Evolutionary conservation across 2,888 invertebrate genomes (phyloP).

Genomic region (Nephrotoma appendiculata): DNA sequence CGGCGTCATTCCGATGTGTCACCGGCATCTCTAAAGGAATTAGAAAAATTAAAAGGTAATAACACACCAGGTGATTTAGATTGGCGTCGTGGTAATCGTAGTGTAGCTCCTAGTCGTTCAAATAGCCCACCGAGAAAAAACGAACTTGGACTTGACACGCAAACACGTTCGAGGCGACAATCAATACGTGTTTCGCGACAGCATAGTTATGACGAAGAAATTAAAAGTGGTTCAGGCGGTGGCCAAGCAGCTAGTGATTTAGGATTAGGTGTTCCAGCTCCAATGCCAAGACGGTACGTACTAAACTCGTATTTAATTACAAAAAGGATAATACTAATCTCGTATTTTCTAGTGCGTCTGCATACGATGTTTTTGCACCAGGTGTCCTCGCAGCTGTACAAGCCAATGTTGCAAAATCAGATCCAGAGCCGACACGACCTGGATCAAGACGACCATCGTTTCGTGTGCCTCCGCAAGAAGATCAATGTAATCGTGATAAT

Average conservation of each 20-base stretch:
- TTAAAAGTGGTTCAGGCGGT: conserved; percentile 30
- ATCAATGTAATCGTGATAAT: conserved; percentile 32
- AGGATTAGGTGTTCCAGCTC: conserved; percentile 52
- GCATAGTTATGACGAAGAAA: conserved; percentile 74
- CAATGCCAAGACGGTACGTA: conserved; percentile 53
- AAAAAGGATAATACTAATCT: background rate
- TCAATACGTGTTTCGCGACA: conserved; percentile 51
- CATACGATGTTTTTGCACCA: conserved; percentile 69
- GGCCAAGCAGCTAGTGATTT: conserved; percentile 31
- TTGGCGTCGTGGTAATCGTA: conserved; percentile 39
- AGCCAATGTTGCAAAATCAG: conserved; percentile 23
- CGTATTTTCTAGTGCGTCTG: conserved; percentile 45
- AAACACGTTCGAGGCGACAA: conserved; percentile 39
- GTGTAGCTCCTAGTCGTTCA: conserved; percentile 46
- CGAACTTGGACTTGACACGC: conserved; percentile 26
- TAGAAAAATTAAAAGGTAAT: conserved; percentile 71
- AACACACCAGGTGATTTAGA: conserved; percentile 39
- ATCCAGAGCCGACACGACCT: conserved; percentile 28
- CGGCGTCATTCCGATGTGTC: conserved; percentile 76
- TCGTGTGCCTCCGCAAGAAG: conserved; percentile 41
- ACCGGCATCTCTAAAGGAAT: conserved; percentile 70
- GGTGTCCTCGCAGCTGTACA: conserved; percentile 35
- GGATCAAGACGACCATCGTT: conserved; percentile 47
- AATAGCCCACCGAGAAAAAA: conserved; percentile 39
- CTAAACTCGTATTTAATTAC: background rate